Base-by-base conservation (phyloP, 2,888 invertebrate genomes). In the Colostygia pectinataria region DNA sequence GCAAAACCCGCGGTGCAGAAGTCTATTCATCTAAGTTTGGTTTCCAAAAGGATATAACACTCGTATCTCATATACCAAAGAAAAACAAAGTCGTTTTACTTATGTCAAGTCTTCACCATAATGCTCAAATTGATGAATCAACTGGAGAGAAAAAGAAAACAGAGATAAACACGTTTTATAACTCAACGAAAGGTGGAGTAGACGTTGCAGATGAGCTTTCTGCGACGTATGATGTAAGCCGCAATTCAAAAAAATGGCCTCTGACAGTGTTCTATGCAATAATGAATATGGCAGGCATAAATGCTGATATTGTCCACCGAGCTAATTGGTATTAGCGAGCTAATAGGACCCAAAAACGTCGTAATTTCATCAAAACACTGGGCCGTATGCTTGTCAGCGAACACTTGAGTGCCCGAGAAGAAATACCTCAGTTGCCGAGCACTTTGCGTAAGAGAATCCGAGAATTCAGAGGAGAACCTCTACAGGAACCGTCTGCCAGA, bases 401-500 rank as follows among this genome's bases (percentile, higher is more conserved):
- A 29, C 12, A 29, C 29, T 29, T 29, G 29, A 29, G 6, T 1
- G 4, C 1, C 4, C 29, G 29, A 4, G 12, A 29, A 13, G 12
- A 29, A 12, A 29, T 13, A 29, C 13, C 13, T 29, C 29, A 29
- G 7, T 29, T 29, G 29, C 29, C 6, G 29, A 25, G 9, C 1
- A 1, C n/a, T 1, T 4, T 37, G n/a, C 36, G 25, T 4, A 8
- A 37, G 24, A 37, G 36, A 14, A 37, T 37, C 24, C 4, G 28
- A 42, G 33, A 29, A 34, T 23, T 29, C 13, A 24, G 23, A 31
- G 38, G 38, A 33, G 32, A 48, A 43, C 12, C 25, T 39, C 13
- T 18, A 25, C 36, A 36, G 13, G 47, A 44, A 43, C 9, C 45
- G 7, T 24, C 45, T 31, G 40, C 20, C 12, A 55, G 32, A 13